Evolutionary conservation across 2,888 invertebrate species (phyloP).

Genomic region (Steromphala cineraria): DNA sequence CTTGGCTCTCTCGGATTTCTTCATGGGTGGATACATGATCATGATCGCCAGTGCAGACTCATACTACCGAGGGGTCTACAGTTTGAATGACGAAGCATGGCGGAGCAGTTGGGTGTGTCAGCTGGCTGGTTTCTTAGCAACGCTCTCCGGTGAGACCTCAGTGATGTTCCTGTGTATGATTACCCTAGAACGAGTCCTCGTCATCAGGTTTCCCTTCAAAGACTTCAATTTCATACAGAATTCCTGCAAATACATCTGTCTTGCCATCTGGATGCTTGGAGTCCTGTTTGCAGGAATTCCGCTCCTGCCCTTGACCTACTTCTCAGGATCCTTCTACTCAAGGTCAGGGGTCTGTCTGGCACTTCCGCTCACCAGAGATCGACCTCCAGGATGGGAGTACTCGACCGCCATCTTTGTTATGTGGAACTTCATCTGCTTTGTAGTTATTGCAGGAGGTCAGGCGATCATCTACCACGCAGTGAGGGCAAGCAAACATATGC

Average conservation of each 20-base stretch:
- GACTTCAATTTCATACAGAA: conserved; percentile 47
- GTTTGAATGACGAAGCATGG: conserved; percentile 51
- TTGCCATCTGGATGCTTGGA: conserved; percentile 59
- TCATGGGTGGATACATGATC: conserved; percentile 52
- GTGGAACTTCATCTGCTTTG: conserved; percentile 65
- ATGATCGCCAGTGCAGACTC: conserved; percentile 51
- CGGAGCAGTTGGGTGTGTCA: conserved; percentile 46
- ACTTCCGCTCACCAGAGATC: conserved; percentile 69
- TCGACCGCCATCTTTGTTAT: conserved; percentile 69
- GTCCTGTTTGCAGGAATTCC: conserved; percentile 63
- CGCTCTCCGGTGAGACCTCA: conserved; percentile 79
- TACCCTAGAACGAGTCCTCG: conserved; percentile 81
- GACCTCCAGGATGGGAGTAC: conserved; percentile 72
- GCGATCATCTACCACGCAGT: conserved; percentile 66
- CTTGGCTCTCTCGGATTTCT: conserved; percentile 33
- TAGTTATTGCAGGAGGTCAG: conserved; percentile 68
- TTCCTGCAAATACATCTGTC: conserved; percentile 48
- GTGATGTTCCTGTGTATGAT: conserved; percentile 80
- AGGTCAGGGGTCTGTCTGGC: conserved; percentile 70
- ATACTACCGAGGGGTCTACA: conserved; percentile 49
- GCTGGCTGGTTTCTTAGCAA: conserved; percentile 50
- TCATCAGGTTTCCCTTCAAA: conserved; percentile 79
- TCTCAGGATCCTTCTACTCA: conserved; percentile 59
- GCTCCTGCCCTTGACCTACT: conserved; percentile 46
- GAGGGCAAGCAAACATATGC: conserved; percentile 3